Evolutionary conservation across 2,797 vertebrate species (phyloP), one percentile per base, ranked within the genome.

Genomic region (Phylloscopus collybita): DNA sequence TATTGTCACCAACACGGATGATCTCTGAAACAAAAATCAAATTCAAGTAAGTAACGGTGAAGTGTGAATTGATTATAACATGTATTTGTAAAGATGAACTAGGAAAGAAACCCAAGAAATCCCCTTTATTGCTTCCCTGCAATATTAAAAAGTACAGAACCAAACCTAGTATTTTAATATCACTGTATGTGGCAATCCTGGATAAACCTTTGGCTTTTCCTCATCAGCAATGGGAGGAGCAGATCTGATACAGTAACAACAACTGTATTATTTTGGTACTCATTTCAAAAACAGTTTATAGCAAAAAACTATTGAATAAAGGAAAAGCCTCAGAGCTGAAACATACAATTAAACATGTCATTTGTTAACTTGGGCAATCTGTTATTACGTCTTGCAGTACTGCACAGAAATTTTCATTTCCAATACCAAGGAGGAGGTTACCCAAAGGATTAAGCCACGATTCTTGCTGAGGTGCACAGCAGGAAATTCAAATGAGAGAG

Each of bases 1-100:
- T 99, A 95, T 99, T 99, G 97, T 99, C 99, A 62, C 99, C 99
- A 88, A 99, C 98, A 57, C 99, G 98, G 95, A 99, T 98, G 71
- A 99, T 99, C 97, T 99, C 99, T 99, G 96, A 32, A 86, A 92
- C 91, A 51, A 62, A 49, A 61, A 85, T 8, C 29, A 34, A 70
- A 90, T 44, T 34, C 36, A 93, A 57, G 42, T 89, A n/a, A 91
- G 45, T 66, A 45, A 92, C 2, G 16, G 25, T 61, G 45, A 84
- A 67, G 10, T 21, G 8, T 32, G 65, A 81, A 54, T 1, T 44
- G 50, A 76, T 54, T 34, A 10, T 20, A 79, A 66, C 3, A 5
- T 2, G 4, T n/a, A 65, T 78, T 44, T 79, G 47, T 36, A 71
- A 83, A 57, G n/a, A 80, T 13, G 84, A 71, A 80, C 29, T 40